A percentile compares a stretch with the other conserved stretches of the same genome.
Conservation (phyloP, 1,140 invertebrate genomes). For the Maniola jurtina region DNA sequence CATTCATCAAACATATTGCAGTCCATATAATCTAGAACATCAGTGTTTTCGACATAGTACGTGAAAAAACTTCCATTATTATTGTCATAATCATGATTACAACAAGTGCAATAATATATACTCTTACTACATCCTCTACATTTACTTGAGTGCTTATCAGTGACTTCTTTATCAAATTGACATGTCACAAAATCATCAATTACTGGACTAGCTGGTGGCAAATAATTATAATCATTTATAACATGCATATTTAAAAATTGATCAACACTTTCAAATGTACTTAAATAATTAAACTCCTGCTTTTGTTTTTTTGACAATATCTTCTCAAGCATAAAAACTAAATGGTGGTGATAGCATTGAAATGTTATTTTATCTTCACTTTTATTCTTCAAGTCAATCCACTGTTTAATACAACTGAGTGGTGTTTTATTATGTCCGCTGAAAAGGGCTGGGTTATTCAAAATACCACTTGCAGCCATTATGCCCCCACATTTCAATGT, state of each 20-base stretch:
- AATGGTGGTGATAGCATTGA: constrained; percentile 94
- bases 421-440: constrained; percentile 85
- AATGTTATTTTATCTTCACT: constrained; percentile 82
- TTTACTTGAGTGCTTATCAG: constrained; percentile 57
- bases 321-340: constrained; percentile 96
- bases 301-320: constrained; percentile 85
- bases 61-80: constrained; percentile 58
- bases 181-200: constrained; percentile 57
- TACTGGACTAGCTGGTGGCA: constrained; percentile 47
- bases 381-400: constrained; percentile 86
- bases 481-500: constrained; percentile 87
- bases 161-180: constrained; percentile 60
- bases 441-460: constrained; percentile 95
- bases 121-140: constrained; percentile 65
- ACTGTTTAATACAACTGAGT: constrained; percentile 88
- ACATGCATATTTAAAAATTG: constrained; percentile 83
- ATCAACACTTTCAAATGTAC: constrained; percentile 84
- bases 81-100: constrained; percentile 53
- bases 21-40: constrained; percentile 67
- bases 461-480: constrained; percentile 94
- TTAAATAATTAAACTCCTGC: constrained; percentile 88
- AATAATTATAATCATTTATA: constrained; percentile 57
- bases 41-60: constrained; percentile 51
- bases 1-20: constrained; percentile 67
- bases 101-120: constrained; percentile 58